Conservation (phyloP, 2,113 vertebrate genomes). For the Nothocercus julius region DNA sequence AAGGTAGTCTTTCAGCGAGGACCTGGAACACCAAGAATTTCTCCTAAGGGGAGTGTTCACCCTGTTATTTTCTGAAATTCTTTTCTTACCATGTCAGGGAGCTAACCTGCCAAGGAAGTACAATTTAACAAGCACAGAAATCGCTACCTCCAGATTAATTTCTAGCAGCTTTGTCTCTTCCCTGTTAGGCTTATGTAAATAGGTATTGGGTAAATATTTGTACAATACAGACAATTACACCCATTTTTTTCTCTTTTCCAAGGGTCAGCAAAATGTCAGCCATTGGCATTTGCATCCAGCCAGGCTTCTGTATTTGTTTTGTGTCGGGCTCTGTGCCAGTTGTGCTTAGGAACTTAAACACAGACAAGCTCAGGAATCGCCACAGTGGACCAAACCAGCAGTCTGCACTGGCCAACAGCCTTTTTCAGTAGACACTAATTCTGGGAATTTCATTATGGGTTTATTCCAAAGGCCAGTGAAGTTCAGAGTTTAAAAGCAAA, state of each 20-base stretch:
- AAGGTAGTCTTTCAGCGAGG: neutral
- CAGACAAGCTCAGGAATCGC: accelerated
- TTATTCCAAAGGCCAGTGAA: neutral
- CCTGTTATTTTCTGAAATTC: neutral
- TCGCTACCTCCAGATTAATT: conserved; percentile 14
- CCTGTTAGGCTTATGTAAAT: neutral
- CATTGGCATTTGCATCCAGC: neutral
- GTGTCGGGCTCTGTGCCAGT: neutral
- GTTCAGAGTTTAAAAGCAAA: neutral
- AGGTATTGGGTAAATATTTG: conserved; percentile 59
- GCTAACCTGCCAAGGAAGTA: neutral
- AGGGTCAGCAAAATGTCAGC: conserved; percentile 4
- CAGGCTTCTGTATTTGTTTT: neutral
- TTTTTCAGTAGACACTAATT: neutral
- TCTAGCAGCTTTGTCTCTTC: neutral
- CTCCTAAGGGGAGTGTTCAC: neutral
- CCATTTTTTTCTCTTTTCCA: conserved; percentile 45
- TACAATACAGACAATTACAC: neutral
- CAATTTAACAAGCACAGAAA: conserved; percentile 18
- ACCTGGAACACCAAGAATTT: neutral
- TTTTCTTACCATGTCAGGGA: neutral
- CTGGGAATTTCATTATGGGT: accelerated
- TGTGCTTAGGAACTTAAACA: accelerated
- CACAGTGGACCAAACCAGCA: accelerated
- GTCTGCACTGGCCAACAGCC: neutral